Conservation (phyloP, 2,113 vertebrate genomes). For the Leiothrix lutea region DNA sequence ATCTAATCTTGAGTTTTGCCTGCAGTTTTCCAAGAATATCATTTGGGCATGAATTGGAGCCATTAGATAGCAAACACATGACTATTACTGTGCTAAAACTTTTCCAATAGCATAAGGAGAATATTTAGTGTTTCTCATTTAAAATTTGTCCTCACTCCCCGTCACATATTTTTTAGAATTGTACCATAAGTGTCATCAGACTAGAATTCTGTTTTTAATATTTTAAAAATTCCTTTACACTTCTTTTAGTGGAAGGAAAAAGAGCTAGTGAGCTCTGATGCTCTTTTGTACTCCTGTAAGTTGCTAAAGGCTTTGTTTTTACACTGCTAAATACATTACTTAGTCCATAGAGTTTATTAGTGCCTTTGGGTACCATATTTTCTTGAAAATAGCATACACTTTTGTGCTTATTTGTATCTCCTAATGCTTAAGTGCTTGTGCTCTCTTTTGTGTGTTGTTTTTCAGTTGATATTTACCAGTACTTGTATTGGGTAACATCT, state of each 20-base stretch:
- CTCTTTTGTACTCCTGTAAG: not conserved
- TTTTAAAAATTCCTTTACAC: too few species aligned
- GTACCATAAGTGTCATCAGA: too few species aligned
- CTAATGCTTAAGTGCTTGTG: conserved; percentile 38
- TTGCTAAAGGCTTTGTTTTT: conserved; percentile 41
- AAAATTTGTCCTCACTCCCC: not conserved
- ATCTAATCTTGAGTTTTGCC: not conserved
- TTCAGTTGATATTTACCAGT: conserved; percentile 45
- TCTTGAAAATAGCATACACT: conserved; percentile 34
- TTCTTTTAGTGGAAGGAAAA: not conserved
- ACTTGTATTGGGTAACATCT: conserved; percentile 36
- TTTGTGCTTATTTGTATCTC: conserved; percentile 47
- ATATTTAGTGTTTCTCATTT: not conserved
- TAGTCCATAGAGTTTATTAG: conserved; percentile 21
- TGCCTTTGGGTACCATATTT: conserved; percentile 52
- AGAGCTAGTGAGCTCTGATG: not conserved
- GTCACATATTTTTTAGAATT: not conserved
- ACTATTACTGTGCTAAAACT: not conserved
- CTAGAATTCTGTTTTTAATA: not conserved
- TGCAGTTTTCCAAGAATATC: not conserved
- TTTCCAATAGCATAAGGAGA: not conserved
- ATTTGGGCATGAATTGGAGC: not conserved
- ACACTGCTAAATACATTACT: not conserved
- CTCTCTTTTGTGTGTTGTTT: conserved; percentile 48
- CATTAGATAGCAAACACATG: not conserved